Conservation (phyloP, 2,113 vertebrate genomes). For the Columba livia region DNA sequence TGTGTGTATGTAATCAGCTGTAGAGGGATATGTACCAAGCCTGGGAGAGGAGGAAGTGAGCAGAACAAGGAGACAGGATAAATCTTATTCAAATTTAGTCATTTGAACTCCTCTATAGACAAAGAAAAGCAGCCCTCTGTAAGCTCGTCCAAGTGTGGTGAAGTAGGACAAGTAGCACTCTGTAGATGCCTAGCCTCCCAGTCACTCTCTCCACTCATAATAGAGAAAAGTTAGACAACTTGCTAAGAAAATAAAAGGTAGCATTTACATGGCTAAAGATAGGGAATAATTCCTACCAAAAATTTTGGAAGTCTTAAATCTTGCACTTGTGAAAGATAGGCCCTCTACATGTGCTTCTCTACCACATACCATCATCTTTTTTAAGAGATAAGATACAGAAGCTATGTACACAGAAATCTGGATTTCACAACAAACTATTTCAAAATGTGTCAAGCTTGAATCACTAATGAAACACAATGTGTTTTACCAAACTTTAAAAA, state of each 20-base stretch:
- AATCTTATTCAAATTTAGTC: background rate
- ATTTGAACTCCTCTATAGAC: background rate
- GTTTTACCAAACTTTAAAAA: background rate
- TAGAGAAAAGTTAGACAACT: background rate
- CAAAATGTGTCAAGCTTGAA: background rate
- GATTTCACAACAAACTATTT: background rate
- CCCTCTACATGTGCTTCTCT: background rate
- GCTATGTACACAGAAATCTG: background rate
- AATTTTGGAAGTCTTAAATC: background rate
- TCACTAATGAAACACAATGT: background rate
- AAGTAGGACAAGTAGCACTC: background rate
- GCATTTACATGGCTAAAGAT: background rate
- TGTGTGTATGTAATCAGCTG: rapidly evolving
- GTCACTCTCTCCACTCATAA: background rate
- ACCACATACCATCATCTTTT: background rate
- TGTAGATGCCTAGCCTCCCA: background rate
- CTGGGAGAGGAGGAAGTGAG: background rate
- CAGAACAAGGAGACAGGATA: background rate
- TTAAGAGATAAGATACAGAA: background rate
- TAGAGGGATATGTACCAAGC: background rate
- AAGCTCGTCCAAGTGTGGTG: background rate
- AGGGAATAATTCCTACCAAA: background rate
- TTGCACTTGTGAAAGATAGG: background rate
- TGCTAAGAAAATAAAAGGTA: background rate
- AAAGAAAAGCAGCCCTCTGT: background rate